Evolutionary conservation across 2,797 vertebrate genomes (phyloP).

Genomic region (Streptopelia turtur): DNA sequence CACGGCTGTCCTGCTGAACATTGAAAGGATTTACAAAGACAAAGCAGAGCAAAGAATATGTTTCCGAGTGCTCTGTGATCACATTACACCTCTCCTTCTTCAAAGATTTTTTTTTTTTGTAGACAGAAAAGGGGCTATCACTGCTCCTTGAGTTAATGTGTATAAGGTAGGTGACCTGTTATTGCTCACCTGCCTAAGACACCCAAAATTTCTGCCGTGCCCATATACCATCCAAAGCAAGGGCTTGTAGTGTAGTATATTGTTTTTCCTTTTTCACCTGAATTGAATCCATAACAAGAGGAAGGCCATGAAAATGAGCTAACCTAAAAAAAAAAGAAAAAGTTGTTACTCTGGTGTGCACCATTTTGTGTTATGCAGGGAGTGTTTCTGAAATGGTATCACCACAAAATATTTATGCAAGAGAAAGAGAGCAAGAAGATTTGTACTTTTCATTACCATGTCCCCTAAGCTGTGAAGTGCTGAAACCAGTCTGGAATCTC

Average conservation of each 20-base stretch:
- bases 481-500: accelerated
- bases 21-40: slow-evolving; percentile 76
- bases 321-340: neutral
- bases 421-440: neutral
- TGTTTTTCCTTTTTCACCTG: neutral
- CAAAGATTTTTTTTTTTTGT: neutral
- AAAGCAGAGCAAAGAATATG: slow-evolving; percentile 41
- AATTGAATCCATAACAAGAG: neutral
- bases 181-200: neutral
- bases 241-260: neutral
- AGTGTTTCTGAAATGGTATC: neutral
- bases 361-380: neutral
- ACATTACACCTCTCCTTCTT: neutral
- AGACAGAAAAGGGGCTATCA: neutral
- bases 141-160: neutral
- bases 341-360: neutral
- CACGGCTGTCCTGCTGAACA: slow-evolving; percentile 66
- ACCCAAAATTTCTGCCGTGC: neutral
- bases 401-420: neutral
- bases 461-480: neutral
- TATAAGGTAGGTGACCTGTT: neutral
- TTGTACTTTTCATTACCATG: neutral
- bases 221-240: neutral
- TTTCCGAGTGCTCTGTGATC: neutral
- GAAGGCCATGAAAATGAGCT: neutral